phyloP scores from a whole-genome alignment of 2,888 invertebrate genomes.

The Noctua janthina region DNA sequence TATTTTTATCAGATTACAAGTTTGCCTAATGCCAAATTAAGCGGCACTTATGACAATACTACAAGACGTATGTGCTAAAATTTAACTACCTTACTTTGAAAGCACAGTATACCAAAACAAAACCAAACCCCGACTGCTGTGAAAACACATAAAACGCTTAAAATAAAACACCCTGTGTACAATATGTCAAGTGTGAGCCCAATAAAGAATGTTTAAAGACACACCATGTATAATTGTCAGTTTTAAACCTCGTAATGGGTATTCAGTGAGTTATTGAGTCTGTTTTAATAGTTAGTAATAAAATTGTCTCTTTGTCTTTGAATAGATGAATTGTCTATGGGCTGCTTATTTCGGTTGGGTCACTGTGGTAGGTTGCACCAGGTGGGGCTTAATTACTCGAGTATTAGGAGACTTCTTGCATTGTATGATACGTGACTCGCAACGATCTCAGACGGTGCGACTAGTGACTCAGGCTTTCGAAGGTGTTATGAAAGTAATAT shows the following conservation, averaged over 20 bases:
- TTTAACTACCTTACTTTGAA: conserved; percentile 40
- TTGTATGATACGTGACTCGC: neutral
- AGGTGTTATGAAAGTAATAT: neutral
- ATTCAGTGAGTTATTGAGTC: conserved; percentile 77
- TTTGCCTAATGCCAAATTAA: neutral
- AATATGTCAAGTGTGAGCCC: conserved; percentile 78
- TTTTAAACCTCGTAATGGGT: conserved; percentile 81
- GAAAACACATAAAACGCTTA: conserved; percentile 83
- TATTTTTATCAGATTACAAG: neutral
- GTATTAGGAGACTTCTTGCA: neutral
- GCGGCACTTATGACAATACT: neutral
- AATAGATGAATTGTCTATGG: conserved; percentile 51
- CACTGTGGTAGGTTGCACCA: conserved; percentile 44
- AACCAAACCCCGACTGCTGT: conserved; percentile 76
- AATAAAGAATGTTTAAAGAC: conserved; percentile 83
- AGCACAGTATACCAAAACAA: conserved; percentile 62
- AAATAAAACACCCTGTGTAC: conserved; percentile 79
- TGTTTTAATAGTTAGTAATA: conserved; percentile 74
- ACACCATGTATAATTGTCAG: conserved; percentile 82
- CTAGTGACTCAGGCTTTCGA: neutral
- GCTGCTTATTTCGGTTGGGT: conserved; percentile 41
- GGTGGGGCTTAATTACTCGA: conserved; percentile 28
- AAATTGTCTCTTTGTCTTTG: conserved; percentile 63
- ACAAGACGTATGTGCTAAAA: conserved; percentile 40
- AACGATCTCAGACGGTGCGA: neutral